phyloP scores from a whole-genome alignment of 2,113 vertebrate species.

The Aramus guarauna region DNA sequence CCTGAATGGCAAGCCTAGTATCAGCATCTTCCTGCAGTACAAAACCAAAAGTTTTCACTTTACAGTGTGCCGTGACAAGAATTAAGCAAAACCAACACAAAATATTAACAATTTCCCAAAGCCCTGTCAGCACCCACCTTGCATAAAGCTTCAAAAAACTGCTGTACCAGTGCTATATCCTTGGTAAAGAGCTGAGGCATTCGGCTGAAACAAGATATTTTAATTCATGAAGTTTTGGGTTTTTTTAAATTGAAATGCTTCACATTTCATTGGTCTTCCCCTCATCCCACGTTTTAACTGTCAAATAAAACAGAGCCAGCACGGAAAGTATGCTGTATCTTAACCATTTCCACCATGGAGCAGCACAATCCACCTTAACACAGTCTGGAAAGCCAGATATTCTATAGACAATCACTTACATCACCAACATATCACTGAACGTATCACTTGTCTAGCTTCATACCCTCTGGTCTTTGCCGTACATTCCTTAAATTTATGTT shows the following conservation, averaged over 20 bases:
- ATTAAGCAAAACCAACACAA: background rate
- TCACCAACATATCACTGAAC: background rate
- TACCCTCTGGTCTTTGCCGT: background rate
- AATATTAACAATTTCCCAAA: background rate
- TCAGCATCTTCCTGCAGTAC: conserved; percentile 88
- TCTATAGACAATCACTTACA: background rate
- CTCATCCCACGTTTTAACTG: background rate
- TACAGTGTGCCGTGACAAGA: background rate
- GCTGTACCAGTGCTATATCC: conserved; percentile 96
- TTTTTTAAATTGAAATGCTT: background rate
- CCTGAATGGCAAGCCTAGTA: conserved; percentile 94
- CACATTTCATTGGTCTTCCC: background rate
- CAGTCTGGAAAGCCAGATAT: background rate
- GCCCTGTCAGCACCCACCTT: conserved; percentile 78
- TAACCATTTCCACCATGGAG: background rate
- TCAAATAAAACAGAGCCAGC: background rate
- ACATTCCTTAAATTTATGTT: background rate
- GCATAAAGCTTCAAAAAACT: conserved; percentile 97
- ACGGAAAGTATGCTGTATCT: background rate
- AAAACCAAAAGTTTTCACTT: background rate
- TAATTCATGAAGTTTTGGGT: background rate
- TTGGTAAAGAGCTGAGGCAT: conserved; percentile 98
- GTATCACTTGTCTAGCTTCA: background rate
- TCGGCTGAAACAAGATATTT: conserved; percentile 80
- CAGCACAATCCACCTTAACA: background rate